phyloP scores from a whole-genome alignment of 2,888 invertebrate genomes.

The Volucella zonaria region DNA sequence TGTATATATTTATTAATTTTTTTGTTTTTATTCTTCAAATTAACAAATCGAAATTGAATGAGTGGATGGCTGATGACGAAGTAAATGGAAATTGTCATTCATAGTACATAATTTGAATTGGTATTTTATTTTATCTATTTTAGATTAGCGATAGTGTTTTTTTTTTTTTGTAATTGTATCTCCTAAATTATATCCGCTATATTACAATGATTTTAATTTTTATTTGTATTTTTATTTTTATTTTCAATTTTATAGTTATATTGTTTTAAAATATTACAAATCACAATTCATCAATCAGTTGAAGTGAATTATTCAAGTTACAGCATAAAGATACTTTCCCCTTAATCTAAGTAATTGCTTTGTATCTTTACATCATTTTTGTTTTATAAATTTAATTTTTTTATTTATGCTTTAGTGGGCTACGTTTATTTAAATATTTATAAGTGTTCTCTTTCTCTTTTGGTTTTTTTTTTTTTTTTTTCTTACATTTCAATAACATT shows the following conservation, averaged over 20 bases:
- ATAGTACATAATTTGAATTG: constrained; percentile 36
- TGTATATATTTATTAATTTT: background rate
- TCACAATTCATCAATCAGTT: constrained; percentile 61
- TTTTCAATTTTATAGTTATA: constrained; percentile 5
- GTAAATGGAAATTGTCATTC: constrained; percentile 25
- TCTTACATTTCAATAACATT: constrained; percentile 8
- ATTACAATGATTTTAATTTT: constrained; percentile 52
- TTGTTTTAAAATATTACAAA: constrained; percentile 60
- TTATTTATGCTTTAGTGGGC: constrained; percentile 7
- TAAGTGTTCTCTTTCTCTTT: constrained; percentile 19
- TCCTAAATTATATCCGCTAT: constrained; percentile 60
- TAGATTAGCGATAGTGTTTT: constrained; percentile 52
- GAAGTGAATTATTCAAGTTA: constrained; percentile 42
- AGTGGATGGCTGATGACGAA: constrained; percentile 1
- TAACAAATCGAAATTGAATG: background rate
- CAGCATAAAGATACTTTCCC: constrained; percentile 53
- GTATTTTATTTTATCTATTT: constrained; percentile 42
- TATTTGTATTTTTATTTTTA: constrained; percentile 24
- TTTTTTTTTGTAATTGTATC: constrained; percentile 32
- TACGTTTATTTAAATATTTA: constrained; percentile 46
- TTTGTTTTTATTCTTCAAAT: background rate
- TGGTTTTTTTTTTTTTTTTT: constrained; percentile 15
- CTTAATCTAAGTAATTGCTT: constrained; percentile 68
- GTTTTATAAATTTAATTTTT: constrained; percentile 5
- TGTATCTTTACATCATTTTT: constrained; percentile 37